These are phyloP conservation scores for Brienomyrus longianalis DNA, from an alignment of 2,113 vertebrate species.

Conservation along the genomic window DNA sequence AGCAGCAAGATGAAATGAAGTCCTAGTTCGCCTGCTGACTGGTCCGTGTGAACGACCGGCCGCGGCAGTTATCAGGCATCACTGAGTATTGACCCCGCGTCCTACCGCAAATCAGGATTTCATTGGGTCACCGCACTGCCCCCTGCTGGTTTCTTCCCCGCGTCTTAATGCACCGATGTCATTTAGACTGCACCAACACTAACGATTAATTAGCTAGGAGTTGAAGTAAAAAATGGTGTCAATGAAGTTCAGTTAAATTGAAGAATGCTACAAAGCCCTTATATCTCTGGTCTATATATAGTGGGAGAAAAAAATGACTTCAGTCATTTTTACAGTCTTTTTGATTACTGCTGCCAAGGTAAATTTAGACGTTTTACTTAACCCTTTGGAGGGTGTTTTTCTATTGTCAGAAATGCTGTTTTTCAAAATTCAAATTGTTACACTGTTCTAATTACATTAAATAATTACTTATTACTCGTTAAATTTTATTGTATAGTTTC, in stretches of 20 bases:
- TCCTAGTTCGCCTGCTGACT: not conserved
- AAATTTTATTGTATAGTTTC: not conserved
- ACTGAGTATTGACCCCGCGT: not conserved
- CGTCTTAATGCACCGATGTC: constrained; percentile 24
- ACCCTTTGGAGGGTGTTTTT: not conserved
- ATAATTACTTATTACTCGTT: not conserved
- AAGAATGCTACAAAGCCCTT: not conserved
- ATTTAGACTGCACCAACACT: not conserved
- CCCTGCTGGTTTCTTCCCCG: constrained; percentile 6
- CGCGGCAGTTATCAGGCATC: not conserved
- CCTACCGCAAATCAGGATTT: not conserved
- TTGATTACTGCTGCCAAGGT: not conserved
- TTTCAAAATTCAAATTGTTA: constrained; percentile 3
- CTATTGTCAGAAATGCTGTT: constrained; percentile 11
- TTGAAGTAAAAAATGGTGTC: not conserved
- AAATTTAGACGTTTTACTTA: not conserved
- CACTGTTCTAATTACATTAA: not conserved
- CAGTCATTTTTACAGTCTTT: not conserved
- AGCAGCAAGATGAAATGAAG: not conserved
- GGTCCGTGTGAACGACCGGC: not conserved
- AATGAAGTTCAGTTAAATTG: not conserved
- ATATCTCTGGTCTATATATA: not conserved
- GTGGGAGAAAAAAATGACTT: not conserved
- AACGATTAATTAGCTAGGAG: not conserved
- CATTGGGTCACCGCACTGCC: not conserved